Evolutionary conservation across 2,113 vertebrate species (phyloP).

Genomic region (Apus apus): DNA sequence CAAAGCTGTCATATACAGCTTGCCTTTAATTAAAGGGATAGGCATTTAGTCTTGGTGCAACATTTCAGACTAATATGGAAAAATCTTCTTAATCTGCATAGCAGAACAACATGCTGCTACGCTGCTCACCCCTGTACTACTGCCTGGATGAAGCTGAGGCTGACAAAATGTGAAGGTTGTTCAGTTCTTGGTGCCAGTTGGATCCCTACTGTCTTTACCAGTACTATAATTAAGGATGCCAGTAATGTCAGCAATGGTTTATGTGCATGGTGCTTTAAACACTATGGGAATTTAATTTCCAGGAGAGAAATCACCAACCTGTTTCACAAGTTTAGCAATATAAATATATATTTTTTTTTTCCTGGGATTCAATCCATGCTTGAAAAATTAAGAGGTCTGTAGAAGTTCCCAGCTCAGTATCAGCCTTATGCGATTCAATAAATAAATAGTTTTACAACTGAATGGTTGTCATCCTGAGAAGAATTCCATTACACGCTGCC

Average conservation of each 20-base stretch:
- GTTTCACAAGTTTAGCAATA: neutral
- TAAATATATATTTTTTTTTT: neutral
- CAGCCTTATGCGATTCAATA: neutral
- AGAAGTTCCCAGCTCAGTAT: neutral
- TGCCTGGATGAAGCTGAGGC: neutral
- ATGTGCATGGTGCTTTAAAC: neutral
- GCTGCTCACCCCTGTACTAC: neutral
- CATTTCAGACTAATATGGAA: neutral
- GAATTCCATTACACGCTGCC: neutral
- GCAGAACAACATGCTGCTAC: neutral
- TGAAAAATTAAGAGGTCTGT: neutral
- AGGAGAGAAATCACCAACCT: neutral
- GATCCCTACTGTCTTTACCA: neutral
- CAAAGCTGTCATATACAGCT: neutral
- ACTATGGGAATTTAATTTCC: neutral
- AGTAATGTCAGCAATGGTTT: neutral
- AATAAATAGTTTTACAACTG: neutral
- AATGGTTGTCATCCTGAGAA: neutral
- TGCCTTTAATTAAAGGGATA: slow-evolving; percentile 29
- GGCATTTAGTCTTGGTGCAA: neutral
- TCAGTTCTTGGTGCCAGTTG: neutral
- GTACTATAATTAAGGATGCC: neutral
- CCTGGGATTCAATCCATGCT: neutral
- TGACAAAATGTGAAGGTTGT: neutral
- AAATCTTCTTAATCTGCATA: slow-evolving; percentile 21